Evolutionary conservation across 1,140 invertebrate genomes (phyloP).

Genomic region (Megalonaias nervosa): DNA sequence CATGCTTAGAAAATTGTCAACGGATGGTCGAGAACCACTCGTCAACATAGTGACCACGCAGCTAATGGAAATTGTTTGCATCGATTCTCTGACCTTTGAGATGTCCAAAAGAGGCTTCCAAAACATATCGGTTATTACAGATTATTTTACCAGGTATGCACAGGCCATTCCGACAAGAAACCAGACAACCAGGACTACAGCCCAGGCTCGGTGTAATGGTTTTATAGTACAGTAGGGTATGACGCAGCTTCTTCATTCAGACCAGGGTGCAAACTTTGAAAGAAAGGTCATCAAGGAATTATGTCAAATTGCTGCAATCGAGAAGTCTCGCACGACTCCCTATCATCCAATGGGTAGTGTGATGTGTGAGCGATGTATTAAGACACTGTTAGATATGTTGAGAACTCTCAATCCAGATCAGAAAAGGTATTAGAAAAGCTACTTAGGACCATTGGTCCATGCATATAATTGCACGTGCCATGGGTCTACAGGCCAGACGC

Average conservation of each 20-base stretch:
- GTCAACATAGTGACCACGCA: not conserved
- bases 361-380: not conserved
- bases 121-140: conserved; percentile 1
- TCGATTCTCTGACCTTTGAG: conserved; percentile 7
- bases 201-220: not conserved
- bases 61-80: conserved; percentile 10
- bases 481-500: no score
- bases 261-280: conserved; percentile 23
- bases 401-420: not conserved
- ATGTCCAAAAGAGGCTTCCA: not conserved
- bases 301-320: conserved; percentile 3
- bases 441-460: no score
- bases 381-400: conserved; percentile 17
- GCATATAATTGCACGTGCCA: no score
- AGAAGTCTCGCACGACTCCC: conserved; percentile 12
- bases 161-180: conserved; percentile 9
- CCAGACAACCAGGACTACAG: conserved; percentile 19
- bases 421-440: no score
- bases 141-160: conserved; percentile 21
- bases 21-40: not conserved
- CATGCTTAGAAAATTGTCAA: not conserved
- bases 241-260: not conserved
- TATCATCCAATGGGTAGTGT: not conserved
- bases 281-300: conserved; percentile 3
- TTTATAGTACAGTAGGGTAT: conserved; percentile 7